phyloP scores from a whole-genome alignment of 1,140 invertebrate genomes.

The Hylyphantes graminicola region DNA sequence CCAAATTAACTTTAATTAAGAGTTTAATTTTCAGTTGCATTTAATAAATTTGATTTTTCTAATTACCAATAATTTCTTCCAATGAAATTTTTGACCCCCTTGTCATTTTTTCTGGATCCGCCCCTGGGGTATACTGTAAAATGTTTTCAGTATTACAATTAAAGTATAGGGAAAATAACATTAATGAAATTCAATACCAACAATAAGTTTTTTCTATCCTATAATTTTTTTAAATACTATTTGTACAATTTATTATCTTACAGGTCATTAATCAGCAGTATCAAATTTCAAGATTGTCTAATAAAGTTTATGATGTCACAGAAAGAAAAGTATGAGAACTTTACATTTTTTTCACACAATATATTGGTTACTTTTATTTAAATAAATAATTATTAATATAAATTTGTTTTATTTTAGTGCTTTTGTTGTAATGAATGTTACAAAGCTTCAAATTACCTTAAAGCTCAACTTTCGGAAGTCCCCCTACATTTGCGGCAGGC shows the following conservation, averaged over 20 bases:
- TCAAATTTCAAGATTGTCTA: conserved; percentile 19
- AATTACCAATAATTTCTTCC: too few species aligned
- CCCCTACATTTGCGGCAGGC: conserved; percentile 32
- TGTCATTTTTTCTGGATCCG: too few species aligned
- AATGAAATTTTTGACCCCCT: too few species aligned
- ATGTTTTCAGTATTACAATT: too few species aligned
- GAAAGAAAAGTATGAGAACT: conserved; percentile 49
- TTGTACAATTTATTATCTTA: neutral
- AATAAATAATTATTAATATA: too few species aligned
- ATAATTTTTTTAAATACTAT: neutral
- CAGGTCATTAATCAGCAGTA: conserved; percentile 22
- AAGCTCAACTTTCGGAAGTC: conserved; percentile 18
- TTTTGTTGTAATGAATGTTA: conserved; percentile 51
- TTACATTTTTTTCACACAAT: neutral
- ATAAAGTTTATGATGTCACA: conserved; percentile 49
- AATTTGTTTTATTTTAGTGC: conserved; percentile 21
- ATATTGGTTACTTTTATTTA: too few species aligned
- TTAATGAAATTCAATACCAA: neutral
- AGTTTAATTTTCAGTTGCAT: too few species aligned
- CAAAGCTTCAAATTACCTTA: conserved; percentile 47
- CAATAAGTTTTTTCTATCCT: neutral
- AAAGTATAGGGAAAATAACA: too few species aligned
- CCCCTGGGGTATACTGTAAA: too few species aligned
- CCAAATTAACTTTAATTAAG: too few species aligned
- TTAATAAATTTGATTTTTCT: too few species aligned